Percentiles rank a stretch among this genome's conserved stretches.
These are phyloP conservation scores for Zele albiditarsus DNA, from an alignment of 2,888 invertebrate genomes.

Conservation along the genomic window DNA sequence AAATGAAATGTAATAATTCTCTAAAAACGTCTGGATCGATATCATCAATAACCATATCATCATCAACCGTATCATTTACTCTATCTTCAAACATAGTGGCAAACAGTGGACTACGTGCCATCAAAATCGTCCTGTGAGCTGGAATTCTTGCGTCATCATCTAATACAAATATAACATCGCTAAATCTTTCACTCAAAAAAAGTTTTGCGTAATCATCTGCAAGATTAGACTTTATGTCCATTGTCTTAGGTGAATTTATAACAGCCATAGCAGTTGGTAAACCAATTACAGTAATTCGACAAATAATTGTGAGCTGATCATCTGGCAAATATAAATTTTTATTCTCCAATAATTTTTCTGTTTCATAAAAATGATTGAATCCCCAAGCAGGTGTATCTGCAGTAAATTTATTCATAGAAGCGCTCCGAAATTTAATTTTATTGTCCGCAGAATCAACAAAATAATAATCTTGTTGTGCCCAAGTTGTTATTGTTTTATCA, in stretches of 20 bases:
- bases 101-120: background rate
- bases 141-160: background rate
- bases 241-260: too few species aligned
- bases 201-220: background rate
- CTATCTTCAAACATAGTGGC: background rate
- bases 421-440: too few species aligned
- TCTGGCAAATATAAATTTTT: background rate
- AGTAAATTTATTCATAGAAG: too few species aligned
- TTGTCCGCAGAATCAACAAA: background rate
- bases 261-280: too few species aligned
- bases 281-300: background rate
- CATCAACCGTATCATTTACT: background rate
- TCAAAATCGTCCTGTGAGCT: conserved; percentile 16
- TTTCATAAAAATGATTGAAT: background rate
- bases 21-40: conserved; percentile 1
- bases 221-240: too few species aligned
- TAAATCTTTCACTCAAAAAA: background rate
- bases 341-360: background rate
- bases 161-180: background rate
- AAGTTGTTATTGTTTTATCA: background rate
- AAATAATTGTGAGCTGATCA: background rate
- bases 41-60: background rate
- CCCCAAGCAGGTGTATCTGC: too few species aligned
- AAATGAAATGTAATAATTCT: conserved; percentile 17
- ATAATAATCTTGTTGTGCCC: background rate